phyloP scores from a whole-genome alignment of 2,888 invertebrate genomes.

The Drosophila pseudotalamancana region DNA sequence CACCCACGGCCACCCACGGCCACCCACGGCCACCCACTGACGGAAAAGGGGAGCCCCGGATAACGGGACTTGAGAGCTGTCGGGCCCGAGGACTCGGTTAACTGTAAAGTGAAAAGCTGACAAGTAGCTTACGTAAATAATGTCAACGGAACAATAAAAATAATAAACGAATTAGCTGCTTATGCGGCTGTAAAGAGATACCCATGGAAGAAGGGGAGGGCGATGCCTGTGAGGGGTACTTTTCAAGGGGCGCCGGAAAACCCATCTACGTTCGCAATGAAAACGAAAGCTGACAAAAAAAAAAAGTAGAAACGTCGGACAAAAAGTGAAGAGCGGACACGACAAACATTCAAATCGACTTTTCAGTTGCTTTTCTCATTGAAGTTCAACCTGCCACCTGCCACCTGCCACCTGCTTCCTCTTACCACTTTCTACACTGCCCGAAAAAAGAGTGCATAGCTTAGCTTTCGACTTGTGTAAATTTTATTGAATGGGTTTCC shows the following conservation, averaged over 20 bases:
- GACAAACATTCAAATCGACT: conserved; percentile 76
- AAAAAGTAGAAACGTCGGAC: conserved; percentile 2
- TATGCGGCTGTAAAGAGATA: conserved; percentile 39
- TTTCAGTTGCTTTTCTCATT: conserved; percentile 47
- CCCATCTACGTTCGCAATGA: conserved; percentile 33
- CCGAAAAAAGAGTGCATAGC: not conserved
- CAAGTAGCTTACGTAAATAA: conserved; percentile 80
- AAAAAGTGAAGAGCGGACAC: conserved; percentile 32
- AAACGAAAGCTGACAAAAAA: conserved; percentile 38
- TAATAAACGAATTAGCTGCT: conserved; percentile 80
- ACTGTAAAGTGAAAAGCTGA: conserved; percentile 73
- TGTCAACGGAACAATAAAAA: conserved; percentile 80
- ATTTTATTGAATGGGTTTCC: too few relatives aligned
- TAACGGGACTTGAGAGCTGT: not conserved
- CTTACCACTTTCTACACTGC: conserved; percentile 1
- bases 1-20: not conserved
- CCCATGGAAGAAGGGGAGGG: not conserved
- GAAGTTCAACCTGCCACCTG: not conserved
- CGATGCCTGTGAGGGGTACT: not conserved
- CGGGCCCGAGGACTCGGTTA: conserved; percentile 5
- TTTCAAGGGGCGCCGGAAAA: conserved; percentile 4
- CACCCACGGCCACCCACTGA: too few relatives aligned
- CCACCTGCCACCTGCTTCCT: not conserved
- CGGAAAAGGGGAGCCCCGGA: not conserved
- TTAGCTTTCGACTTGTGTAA: not conserved